Conservation (phyloP, 2,888 invertebrate genomes). For the Microchrysa polita region DNA sequence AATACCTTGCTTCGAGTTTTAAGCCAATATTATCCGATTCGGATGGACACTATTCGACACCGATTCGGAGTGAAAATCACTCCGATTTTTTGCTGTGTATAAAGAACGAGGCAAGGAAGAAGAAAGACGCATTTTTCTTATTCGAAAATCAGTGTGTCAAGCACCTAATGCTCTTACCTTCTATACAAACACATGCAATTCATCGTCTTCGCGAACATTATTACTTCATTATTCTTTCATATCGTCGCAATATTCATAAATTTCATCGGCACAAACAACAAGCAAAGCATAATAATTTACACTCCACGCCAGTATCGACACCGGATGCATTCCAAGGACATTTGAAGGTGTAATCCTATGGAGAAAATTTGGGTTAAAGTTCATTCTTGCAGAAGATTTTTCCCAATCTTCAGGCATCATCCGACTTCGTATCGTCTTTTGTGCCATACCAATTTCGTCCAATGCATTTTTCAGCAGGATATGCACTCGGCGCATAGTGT, state of each 20-base stretch:
- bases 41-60: too few relatives aligned
- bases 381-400: constrained; percentile 17
- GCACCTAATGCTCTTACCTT: too few relatives aligned
- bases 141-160: too few relatives aligned
- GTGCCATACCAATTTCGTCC: constrained; percentile 6
- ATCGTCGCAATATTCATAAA: constrained; percentile 3
- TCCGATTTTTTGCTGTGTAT: too few relatives aligned
- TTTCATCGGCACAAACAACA: not conserved
- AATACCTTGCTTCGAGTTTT: too few relatives aligned
- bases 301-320: constrained; percentile 22
- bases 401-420: not conserved
- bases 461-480: constrained; percentile 22
- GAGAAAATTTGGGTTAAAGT: constrained; percentile 20
- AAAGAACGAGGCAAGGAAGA: too few relatives aligned
- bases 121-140: too few relatives aligned
- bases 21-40: too few relatives aligned
- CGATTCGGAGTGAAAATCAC: too few relatives aligned
- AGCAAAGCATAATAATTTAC: constrained; percentile 5
- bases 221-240: not conserved
- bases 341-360: constrained; percentile 30
- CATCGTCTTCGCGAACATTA: too few relatives aligned
- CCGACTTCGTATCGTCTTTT: not conserved
- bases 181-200: too few relatives aligned
- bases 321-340: constrained; percentile 17
- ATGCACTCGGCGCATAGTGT: not conserved